These are phyloP conservation scores for Conger conger DNA, from an alignment of 2,113 vertebrate genomes.

Conservation along the genomic window DNA sequence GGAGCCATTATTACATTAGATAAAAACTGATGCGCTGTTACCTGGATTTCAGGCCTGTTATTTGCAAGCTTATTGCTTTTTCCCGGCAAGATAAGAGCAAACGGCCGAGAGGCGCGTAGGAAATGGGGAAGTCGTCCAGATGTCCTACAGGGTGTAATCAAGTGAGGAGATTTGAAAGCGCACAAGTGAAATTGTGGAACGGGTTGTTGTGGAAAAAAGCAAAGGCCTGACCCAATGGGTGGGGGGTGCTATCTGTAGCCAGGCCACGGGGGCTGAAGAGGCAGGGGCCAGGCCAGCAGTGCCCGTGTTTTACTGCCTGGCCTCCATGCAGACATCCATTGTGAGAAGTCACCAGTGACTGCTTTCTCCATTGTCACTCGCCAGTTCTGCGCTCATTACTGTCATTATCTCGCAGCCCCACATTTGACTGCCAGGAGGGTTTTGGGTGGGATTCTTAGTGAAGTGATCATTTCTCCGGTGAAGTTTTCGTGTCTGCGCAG, in stretches of 20 bases:
- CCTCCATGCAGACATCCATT: not conserved
- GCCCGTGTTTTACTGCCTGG: not conserved
- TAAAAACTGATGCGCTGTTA: not conserved
- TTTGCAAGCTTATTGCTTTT: not conserved
- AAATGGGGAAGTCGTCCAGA: not conserved
- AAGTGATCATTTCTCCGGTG: not conserved
- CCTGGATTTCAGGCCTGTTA: not conserved
- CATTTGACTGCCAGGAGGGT: not conserved
- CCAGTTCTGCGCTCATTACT: no score
- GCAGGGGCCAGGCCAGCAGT: not conserved
- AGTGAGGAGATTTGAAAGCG: slow-evolving; percentile 17
- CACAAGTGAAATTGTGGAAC: not conserved
- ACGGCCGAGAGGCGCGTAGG: not conserved
- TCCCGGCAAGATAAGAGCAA: not conserved
- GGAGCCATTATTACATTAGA: not conserved
- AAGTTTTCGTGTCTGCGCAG: not conserved
- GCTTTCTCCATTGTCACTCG: not conserved
- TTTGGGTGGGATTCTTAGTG: not conserved
- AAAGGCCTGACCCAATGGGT: not conserved
- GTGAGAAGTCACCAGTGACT: not conserved
- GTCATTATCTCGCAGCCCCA: not conserved
- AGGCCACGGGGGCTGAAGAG: not conserved
- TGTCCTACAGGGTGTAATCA: slow-evolving; percentile 15
- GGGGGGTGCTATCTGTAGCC: not conserved
- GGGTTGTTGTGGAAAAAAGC: not conserved